Evolutionary conservation across 2,113 vertebrate species (phyloP).

Genomic region (Neoarius graeffei): DNA sequence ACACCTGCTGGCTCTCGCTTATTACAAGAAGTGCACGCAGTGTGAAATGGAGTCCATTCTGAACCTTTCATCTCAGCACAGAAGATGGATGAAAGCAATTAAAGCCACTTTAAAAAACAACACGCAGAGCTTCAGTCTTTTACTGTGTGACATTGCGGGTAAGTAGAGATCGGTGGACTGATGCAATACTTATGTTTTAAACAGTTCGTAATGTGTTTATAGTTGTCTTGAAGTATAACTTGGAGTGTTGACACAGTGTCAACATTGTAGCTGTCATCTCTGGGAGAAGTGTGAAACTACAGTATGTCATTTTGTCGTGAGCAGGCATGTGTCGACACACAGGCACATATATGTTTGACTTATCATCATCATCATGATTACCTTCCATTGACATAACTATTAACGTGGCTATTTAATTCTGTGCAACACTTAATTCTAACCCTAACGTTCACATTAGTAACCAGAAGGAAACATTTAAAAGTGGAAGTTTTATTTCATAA

Average conservation of each 20-base stretch:
- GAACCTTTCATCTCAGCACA: slow-evolving; percentile 41
- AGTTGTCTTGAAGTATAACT: slow-evolving; percentile 3
- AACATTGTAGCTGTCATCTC: neutral
- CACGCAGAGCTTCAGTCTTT: slow-evolving; percentile 47
- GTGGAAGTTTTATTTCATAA: neutral
- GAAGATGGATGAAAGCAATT: slow-evolving; percentile 57
- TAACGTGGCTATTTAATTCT: neutral
- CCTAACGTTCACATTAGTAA: neutral
- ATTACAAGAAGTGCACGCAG: slow-evolving; percentile 30
- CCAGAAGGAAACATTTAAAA: neutral
- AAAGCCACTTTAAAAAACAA: slow-evolving; percentile 51
- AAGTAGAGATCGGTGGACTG: slow-evolving; percentile 28
- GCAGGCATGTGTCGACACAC: neutral
- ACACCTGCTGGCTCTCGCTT: slow-evolving; percentile 37
- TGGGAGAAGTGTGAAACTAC: neutral
- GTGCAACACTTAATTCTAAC: neutral
- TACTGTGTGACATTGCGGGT: slow-evolving; percentile 11
- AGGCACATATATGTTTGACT: neutral
- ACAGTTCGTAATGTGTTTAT: neutral
- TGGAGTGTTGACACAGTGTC: neutral
- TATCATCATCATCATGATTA: neutral
- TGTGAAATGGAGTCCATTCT: slow-evolving; percentile 48
- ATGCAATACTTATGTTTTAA: slow-evolving; percentile 28
- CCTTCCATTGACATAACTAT: neutral
- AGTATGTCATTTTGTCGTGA: neutral